Base-by-base conservation (phyloP, 2,113 vertebrate species). In the Prochilodus magdalenae region DNA sequence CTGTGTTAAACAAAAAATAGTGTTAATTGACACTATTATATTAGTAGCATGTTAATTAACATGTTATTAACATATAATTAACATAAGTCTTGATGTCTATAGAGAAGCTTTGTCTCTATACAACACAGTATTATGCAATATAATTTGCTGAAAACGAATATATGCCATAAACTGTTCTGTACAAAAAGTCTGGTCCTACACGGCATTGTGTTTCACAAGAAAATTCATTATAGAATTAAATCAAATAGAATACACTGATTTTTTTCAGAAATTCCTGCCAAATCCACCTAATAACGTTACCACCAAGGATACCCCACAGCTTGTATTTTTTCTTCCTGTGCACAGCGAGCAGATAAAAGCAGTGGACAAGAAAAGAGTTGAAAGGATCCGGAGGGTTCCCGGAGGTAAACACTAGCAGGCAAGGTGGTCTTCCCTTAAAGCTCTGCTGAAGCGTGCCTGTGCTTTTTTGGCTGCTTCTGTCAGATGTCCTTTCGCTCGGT, bases 321-420 rank as follows among this genome's bases (percentile, higher is more conserved):
- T 75, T n/a, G n/a, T n/a, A n/a, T n/a, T n/a, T 69, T 55, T 81
- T 75, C 26, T 73, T 49, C 63, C 57, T 44, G 62, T 18, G 13
- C 22, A 72, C 65, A 29, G 36, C 30, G 75, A 59, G n/a, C 8
- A 55, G 80, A 82, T 82, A 82, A 82, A 75, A 82, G 80, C 80
- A 82, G 63, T 47, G 49, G 73, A 80, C 47, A 53, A 82, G 77
- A 66, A 83, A 81, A 53, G 60, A 66, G 78, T 81, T 83, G 69
- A 79, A 71, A 83, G 84, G 84, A 77, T 79, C 77, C 40, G 47
- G 55, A 82, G 65, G 65, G 73, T 83, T 71, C 80, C 82, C 36
- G 81, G 81, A 67, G 81, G 80, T 81, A 85, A 83, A 85, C 76
- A 83, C 69, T 69, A 67, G 81, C 79, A 70, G 47, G 79, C 62